These are phyloP conservation scores for Macroglossus sobrinus DNA, from an alignment of 2,113 vertebrate genomes.

Conservation along the genomic window DNA sequence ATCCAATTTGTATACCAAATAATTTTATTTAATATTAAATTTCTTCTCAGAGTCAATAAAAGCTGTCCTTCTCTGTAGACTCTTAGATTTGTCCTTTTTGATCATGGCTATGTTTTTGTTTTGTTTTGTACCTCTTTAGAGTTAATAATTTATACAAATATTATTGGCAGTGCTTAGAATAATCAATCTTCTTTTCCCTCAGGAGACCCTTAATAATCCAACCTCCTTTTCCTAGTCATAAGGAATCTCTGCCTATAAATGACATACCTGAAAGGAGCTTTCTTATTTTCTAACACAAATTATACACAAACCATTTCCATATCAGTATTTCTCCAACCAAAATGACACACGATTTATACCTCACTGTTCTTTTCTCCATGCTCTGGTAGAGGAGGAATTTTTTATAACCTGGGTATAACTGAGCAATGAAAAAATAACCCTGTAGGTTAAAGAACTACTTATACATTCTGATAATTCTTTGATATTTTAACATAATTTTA, in stretches of 20 bases:
- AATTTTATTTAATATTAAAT: neutral
- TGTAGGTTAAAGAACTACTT: neutral
- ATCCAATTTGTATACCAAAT: neutral
- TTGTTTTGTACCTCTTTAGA: constrained; percentile 36
- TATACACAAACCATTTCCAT: constrained; percentile 14
- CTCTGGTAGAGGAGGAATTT: constrained; percentile 9
- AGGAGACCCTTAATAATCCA: constrained; percentile 41
- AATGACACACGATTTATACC: neutral
- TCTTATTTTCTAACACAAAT: constrained; percentile 36
- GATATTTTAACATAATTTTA: constrained; percentile 32
- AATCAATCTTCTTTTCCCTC: constrained; percentile 61
- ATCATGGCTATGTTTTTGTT: constrained; percentile 34
- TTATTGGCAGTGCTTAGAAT: constrained; percentile 67
- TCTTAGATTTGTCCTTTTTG: constrained; percentile 40
- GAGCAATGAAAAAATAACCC: constrained; percentile 23
- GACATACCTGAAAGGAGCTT: constrained; percentile 33
- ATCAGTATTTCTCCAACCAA: constrained; percentile 39
- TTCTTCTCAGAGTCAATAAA: constrained; percentile 41
- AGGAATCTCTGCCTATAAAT: constrained; percentile 37
- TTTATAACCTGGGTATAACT: neutral
- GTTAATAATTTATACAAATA: constrained; percentile 73
- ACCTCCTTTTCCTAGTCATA: constrained; percentile 40
- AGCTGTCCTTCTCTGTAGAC: neutral
- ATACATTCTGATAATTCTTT: constrained; percentile 7
- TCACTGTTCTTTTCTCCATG: neutral